Evolutionary conservation across 2,888 invertebrate genomes (phyloP), one percentile per base, ranked within the genome.

Genomic region (Cheilosia grossa): DNA sequence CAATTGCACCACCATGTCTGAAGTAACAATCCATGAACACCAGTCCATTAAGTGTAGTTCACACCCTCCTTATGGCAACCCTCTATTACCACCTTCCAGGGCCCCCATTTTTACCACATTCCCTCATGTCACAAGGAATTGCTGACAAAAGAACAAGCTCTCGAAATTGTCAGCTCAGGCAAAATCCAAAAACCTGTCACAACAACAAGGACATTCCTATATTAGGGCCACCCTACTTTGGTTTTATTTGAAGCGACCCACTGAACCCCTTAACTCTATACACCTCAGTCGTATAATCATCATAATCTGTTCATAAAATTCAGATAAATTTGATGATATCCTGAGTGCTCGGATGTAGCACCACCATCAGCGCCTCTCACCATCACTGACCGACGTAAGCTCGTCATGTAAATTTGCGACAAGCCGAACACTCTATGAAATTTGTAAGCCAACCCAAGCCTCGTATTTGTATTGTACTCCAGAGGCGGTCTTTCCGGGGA

Each of bases 281-380:
- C 58, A 19, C 24, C 33, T 30, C 24, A 42, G 9, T n/a, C 33
- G 24, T 59, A 30, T 2, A 53, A 64, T 69, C 72, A 72, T 51
- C 21, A 61, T 73, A 77, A 53, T 73, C 67, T 73, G 78, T 67
- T 73, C 44, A 51, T 51, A 73, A 73, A 63, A 67, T 78, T 69
- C 24, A 19, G 67, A 78, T 78, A 56, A 63, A 78, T 56, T 73
- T 63, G 56, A 51, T 40, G 47, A 27, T 9, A 66, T 61, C 49
- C 54, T 33, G 24, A 67, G 61, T 61, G 33, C 37, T 70, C 24
- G 24, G 47, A 37, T 37, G 37, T 1, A 37, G 13, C 33, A 56
- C 24, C 47, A 4, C 15, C 33, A 30, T 44, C 21, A 53, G 30
- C 44, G 6, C 4, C 42, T 6, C n/a, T 44, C 17, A 44, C 44